Percentiles rank a stretch among this genome's conserved stretches.
phyloP scores from a whole-genome alignment of 1,140 invertebrate species.

The Ceratosolen fusciceps region DNA sequence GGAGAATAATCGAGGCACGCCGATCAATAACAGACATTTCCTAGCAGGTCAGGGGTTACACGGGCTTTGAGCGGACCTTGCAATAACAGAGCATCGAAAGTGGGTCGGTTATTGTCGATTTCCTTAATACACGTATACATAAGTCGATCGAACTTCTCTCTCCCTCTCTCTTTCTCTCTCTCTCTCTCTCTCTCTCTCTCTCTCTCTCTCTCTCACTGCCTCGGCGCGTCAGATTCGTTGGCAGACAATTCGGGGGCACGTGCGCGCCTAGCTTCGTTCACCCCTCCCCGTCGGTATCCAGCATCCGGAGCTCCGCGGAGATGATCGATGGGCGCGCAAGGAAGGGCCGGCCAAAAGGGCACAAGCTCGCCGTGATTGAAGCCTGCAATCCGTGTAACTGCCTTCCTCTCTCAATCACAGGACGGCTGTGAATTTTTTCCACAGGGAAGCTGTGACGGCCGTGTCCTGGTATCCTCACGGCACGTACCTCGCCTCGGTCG shows the following conservation, averaged over 20 bases:
- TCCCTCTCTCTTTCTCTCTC: too few relatives aligned
- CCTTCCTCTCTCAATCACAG: constrained; percentile 48
- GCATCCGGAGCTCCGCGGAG: neutral
- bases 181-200: too few relatives aligned
- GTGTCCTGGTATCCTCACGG: constrained; percentile 93
- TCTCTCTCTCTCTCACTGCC: too few relatives aligned
- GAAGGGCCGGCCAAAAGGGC: neutral
- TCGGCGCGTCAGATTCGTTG: too few relatives aligned
- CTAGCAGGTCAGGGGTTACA: neutral
- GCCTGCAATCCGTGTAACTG: constrained; percentile 20
- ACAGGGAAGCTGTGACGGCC: constrained; percentile 87
- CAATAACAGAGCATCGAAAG: neutral
- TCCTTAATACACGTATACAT: neutral
- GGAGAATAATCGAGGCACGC: neutral
- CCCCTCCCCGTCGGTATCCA: neutral
- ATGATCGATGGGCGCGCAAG: neutral
- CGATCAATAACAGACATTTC: constrained; percentile 21
- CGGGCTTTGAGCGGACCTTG: too few relatives aligned
- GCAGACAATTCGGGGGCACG: too few relatives aligned
- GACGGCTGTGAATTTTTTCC: constrained; percentile 60
- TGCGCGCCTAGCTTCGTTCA: too few relatives aligned
- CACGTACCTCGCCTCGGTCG: constrained; percentile 87
- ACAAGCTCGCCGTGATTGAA: neutral
- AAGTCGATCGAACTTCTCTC: neutral
- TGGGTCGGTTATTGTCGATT: neutral